Base-by-base conservation (phyloP, 37 sponge, comb jelly and placozoan genomes). In the Beroe ovata region DNA sequence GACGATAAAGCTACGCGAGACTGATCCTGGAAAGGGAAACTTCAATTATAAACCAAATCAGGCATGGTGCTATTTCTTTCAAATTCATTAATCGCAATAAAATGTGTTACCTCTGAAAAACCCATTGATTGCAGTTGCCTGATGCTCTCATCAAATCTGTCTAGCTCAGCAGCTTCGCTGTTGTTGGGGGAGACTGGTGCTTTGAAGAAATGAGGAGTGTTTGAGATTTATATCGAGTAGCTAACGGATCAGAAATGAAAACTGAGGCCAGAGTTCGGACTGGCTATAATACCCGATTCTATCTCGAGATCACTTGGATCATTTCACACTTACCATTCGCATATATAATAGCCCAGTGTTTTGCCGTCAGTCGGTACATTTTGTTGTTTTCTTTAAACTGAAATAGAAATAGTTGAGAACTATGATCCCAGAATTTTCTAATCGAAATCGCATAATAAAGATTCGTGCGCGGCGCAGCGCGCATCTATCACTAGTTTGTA, bases 331-430 rank as follows among this genome's bases (percentile, higher is more conserved):
- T 71, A 94, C 95, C 99, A 71, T 94, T 93, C 38, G 99, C 99
- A 93, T 95, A 97, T 29, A 89, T 88, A 16, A 92, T 90, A 60
- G 99, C 93, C 99, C 99, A 97, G 81, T 95, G 93, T 88, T 91
- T 94, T 0, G 99, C 99, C 28, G 99, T 97, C 64, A 64, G 89
- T 25, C 64, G 89, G 89, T 94, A 97, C 26, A 93, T 19, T 4
- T 89, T 91, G 6, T 77, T 71, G 54, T 89, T 41, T 88, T 95
- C 95, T 61, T 95, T 97, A 84, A 95, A 97, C 90, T 97, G 94
- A 23, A 60, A 39, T 2, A 36, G 21, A 77, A 34, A 16, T 47
- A 11, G 54, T 6, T 47, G 6, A 47, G 11, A 47, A 47, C n/a
- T n/a, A n/a, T n/a, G n/a, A n/a, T n/a, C n/a, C n/a, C n/a, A n/a